Conservation (phyloP, 23 tunicate genomes). For the Styela plicata region DNA sequence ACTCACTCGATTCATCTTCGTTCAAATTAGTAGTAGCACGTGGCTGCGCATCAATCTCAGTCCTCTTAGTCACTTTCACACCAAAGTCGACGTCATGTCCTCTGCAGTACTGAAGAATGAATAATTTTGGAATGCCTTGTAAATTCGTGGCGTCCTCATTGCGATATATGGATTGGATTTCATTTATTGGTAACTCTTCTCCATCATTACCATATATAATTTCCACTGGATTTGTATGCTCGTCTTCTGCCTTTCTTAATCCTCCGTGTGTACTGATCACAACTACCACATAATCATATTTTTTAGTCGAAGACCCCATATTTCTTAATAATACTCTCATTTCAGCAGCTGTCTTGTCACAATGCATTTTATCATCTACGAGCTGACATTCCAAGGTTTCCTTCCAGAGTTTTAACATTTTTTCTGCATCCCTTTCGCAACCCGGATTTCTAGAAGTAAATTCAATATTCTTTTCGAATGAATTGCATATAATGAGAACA, state of each 20-base stretch:
- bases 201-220: not conserved
- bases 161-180: not conserved
- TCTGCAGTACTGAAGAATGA: not conserved
- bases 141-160: not conserved
- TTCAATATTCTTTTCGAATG: not conserved
- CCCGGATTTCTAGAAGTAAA: not conserved
- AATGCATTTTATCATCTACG: not conserved
- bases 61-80: not conserved
- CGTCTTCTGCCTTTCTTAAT: not conserved
- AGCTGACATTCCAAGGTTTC: not conserved
- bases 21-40: no score
- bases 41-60: no score
- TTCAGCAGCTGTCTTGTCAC: not conserved
- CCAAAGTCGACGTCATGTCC: not conserved
- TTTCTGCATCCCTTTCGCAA: not conserved
- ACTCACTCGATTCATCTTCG: no score
- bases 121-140: not conserved
- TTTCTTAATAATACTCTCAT: not conserved
- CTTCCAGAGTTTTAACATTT: not conserved
- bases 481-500: not conserved
- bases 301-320: not conserved
- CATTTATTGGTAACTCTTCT: not conserved
- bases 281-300: not conserved
- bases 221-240: not conserved
- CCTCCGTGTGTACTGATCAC: not conserved